phyloP scores from a whole-genome alignment of 2,888 invertebrate species.

The Chalcosyrphus nemorum region DNA sequence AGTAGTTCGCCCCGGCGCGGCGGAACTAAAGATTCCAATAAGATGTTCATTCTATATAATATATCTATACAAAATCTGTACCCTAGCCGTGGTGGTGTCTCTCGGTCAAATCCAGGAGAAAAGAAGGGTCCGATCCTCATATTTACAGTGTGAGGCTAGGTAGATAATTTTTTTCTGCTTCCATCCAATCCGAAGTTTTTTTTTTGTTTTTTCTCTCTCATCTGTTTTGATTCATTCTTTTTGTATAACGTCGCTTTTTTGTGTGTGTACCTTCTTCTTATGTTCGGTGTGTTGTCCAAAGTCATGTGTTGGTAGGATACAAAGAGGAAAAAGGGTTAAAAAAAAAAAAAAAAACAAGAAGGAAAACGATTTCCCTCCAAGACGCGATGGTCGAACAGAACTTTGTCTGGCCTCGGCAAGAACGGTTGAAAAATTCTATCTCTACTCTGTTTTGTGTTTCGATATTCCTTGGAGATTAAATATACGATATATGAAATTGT shows the following conservation, averaged over 20 bases:
- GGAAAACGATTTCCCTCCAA: slow-evolving; percentile 73
- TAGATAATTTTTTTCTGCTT: slow-evolving; percentile 50
- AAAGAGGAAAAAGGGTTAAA: slow-evolving; percentile 66
- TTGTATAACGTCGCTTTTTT: slow-evolving; percentile 53
- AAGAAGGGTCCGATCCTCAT: slow-evolving; percentile 58
- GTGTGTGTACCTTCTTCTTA: slow-evolving; percentile 39
- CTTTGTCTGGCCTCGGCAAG: slow-evolving; percentile 81
- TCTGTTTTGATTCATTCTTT: slow-evolving; percentile 45
- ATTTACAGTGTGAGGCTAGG: slow-evolving; percentile 54
- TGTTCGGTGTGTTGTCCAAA: slow-evolving; percentile 58
- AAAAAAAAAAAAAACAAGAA: slow-evolving; percentile 23
- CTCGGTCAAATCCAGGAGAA: slow-evolving; percentile 49
- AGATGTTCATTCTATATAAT: slow-evolving; percentile 37
- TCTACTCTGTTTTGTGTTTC: slow-evolving; percentile 31
- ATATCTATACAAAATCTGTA: slow-evolving; percentile 18
- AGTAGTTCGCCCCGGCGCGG: too few species aligned
- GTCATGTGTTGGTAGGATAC: slow-evolving; percentile 54
- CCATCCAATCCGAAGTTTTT: slow-evolving; percentile 36
- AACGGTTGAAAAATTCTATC: slow-evolving; percentile 77
- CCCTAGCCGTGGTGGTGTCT: slow-evolving; percentile 23
- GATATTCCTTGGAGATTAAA: slow-evolving; percentile 33
- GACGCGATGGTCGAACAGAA: slow-evolving; percentile 78
- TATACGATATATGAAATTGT: slow-evolving; percentile 53
- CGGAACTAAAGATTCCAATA: slow-evolving; percentile 62
- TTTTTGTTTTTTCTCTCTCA: slow-evolving; percentile 1